Evolutionary conservation across 2,113 vertebrate genomes (phyloP).

Genomic region (Entelurus aequoreus): DNA sequence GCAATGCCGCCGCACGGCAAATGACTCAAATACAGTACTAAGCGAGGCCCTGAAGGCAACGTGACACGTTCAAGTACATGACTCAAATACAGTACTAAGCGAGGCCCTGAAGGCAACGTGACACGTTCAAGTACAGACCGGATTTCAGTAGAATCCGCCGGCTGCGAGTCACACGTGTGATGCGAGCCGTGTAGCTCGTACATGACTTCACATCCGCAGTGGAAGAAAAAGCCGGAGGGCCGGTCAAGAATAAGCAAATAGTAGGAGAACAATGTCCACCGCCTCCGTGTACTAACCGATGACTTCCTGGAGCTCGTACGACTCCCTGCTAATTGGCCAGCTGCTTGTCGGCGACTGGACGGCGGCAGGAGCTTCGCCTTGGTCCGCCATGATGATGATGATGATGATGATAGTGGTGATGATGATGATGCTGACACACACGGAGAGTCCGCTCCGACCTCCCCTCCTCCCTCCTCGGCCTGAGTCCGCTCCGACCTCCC

Average conservation of each 20-base stretch:
- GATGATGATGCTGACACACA: constrained; percentile 52
- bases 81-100: no score
- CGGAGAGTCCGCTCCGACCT: constrained; percentile 43
- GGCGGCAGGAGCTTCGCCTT: constrained; percentile 79
- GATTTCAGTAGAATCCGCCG: constrained; percentile 1
- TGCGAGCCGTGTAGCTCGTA: constrained; percentile 8
- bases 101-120: constrained; percentile 6
- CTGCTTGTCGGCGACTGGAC: constrained; percentile 71
- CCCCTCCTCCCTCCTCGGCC: constrained; percentile 51
- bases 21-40: neutral
- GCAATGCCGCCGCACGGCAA: no score
- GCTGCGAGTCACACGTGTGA: constrained; percentile 8
- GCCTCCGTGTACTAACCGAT: constrained; percentile 81
- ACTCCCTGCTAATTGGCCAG: constrained; percentile 95
- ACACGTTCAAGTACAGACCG: constrained; percentile 13
- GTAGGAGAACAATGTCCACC: neutral
- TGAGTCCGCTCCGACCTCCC: constrained; percentile 46
- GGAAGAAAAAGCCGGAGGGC: constrained; percentile 79
- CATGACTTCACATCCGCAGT: constrained; percentile 69
- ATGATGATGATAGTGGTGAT: constrained; percentile 60
- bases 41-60: neutral
- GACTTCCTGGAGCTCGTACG: constrained; percentile 96
- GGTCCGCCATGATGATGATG: constrained; percentile 89
- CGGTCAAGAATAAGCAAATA: constrained; percentile 7
- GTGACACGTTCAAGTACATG: constrained; percentile 24